A percentile compares a stretch with the other conserved stretches of the same genome.
These are phyloP conservation scores for Heloderma charlesbogerti DNA, from an alignment of 2,113 vertebrate genomes.

Conservation along the genomic window DNA sequence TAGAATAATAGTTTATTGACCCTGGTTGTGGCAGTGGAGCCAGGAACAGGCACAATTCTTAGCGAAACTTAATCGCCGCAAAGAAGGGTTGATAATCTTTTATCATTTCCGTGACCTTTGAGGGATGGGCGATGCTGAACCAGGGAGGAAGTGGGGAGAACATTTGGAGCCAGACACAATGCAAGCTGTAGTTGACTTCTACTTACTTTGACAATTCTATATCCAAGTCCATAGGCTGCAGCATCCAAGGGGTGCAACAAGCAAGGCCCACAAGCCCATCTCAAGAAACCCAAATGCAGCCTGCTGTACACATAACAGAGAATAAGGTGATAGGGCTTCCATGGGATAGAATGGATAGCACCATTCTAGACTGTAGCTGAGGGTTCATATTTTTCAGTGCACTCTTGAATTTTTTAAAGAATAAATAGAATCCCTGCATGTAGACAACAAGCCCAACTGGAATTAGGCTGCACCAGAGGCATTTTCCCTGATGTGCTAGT, in stretches of 20 bases:
- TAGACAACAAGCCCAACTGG: no score
- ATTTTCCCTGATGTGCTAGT: no score
- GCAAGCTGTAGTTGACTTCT: background rate
- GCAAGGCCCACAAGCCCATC: background rate
- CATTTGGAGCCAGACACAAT: background rate
- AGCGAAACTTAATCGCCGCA: slow-evolving; percentile 46
- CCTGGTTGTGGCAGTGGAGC: slow-evolving; percentile 78
- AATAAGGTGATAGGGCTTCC: background rate
- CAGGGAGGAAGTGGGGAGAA: slow-evolving; percentile 14
- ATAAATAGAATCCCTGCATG: no score
- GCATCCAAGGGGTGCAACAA: background rate
- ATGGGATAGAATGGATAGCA: no score
- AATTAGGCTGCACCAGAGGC: no score
- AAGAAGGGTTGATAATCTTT: slow-evolving; percentile 58
- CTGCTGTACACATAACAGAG: background rate
- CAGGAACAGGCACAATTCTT: slow-evolving; percentile 64
- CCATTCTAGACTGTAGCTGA: no score
- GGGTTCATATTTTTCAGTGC: no score
- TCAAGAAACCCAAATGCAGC: background rate
- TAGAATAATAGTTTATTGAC: slow-evolving; percentile 95
- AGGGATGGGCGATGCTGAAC: background rate
- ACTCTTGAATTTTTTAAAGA: no score
- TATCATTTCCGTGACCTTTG: slow-evolving; percentile 69
- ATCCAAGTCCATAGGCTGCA: background rate
- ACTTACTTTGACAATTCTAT: background rate